Evolutionary conservation across 2,888 invertebrate genomes (phyloP).

Genomic region (Cantharis lateralis): DNA sequence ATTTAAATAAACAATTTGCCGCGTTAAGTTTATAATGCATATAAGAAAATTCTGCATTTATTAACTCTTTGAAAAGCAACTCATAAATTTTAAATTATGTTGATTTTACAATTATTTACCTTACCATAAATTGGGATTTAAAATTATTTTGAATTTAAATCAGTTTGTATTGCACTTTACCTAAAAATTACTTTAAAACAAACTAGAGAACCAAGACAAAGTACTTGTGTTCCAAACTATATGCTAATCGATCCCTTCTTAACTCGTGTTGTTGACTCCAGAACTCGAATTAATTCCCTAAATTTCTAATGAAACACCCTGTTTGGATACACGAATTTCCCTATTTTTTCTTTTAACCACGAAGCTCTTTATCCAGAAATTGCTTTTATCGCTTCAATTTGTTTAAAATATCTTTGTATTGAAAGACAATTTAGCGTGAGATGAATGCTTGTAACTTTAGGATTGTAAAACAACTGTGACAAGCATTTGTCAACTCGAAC

Average conservation of each 20-base stretch:
- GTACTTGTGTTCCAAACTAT: background rate
- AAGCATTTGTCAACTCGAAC: background rate
- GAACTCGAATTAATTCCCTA: background rate
- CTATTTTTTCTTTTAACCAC: background rate
- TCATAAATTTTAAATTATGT: background rate
- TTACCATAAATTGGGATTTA: background rate
- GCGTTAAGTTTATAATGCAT: background rate
- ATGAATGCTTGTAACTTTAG: background rate
- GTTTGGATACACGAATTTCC: background rate
- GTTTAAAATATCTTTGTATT: background rate
- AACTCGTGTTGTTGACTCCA: background rate
- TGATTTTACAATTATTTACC: background rate
- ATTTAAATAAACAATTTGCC: background rate
- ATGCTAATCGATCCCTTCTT: conserved; percentile 3
- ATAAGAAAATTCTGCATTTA: background rate
- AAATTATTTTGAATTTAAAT: background rate
- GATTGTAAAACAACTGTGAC: background rate
- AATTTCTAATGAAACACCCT: background rate
- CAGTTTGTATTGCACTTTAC: background rate
- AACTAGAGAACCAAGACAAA: background rate
- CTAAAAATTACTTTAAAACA: background rate
- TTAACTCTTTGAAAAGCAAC: background rate
- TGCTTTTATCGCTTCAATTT: background rate
- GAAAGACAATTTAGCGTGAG: background rate
- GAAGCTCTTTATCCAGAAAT: background rate